Evolutionary conservation across 2,797 vertebrate species (phyloP), one percentile per base, ranked within the genome.

Genomic region (Rallus crepitans): DNA sequence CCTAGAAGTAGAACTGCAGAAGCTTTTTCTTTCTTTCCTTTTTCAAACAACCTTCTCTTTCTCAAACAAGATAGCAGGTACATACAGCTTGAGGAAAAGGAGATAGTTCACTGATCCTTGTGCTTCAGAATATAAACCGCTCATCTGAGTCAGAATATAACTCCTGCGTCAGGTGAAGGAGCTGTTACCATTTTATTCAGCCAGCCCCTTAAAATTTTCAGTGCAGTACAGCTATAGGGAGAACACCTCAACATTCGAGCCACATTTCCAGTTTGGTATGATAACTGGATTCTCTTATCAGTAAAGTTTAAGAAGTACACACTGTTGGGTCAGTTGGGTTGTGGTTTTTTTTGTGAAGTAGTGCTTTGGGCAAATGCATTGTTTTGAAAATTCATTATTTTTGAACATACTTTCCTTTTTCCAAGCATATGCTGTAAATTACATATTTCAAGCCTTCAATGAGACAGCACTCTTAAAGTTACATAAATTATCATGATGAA

Each of bases 391-490:
- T 27, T 65, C 66, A 76, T 85, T 63, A 52, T 40, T 88, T 93
- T 82, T 79, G 16, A 92, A 53, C 24, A 20, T 18, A 42, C 7
- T 59, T 82, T 39, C 20, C n/a, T 66, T 85, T 84, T 89, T 24
- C 70, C 47, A 76, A 91, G 91, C n/a, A 56, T n/a, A 93, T 50
- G 68, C 68, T 53, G 20, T 85, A 92, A 94, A 95, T 91, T 52
- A 89, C 31, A 9, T 78, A 91, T 91, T 85, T 94, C 75, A 63
- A 77, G 68, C 53, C 56, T 70, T 89, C 9, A 16, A 30, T 37
- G 60, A 23, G 17, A 91, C 79, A 77, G 68, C 19, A 70, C 60
- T 85, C 83, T 55, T 76, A n/a, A 90, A 80, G 87, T 87, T 92
- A 85, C 52, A 70, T 63, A 91, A 89, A 80, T 89, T 87, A 80